Evolutionary conservation across 2,113 vertebrate species (phyloP).

Genomic region (Oncorhynchus nerka): DNA sequence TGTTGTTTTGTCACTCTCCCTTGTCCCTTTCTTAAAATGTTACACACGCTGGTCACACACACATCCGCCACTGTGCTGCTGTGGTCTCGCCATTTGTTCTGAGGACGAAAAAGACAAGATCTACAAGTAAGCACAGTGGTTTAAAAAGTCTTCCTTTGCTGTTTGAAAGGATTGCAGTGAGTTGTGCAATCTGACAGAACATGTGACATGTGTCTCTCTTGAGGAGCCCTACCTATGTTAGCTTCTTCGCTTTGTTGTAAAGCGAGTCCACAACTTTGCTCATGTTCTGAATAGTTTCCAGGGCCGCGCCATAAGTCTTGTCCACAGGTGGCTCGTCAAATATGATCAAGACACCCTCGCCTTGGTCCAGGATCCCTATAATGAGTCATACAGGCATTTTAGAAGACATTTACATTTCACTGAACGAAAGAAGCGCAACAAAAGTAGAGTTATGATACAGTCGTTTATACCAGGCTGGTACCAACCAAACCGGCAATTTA

Average conservation of each 20-base stretch:
- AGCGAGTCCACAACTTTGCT: conserved; percentile 99
- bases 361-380: conserved; percentile 96
- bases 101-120: conserved; percentile 46
- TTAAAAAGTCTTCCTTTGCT: background rate
- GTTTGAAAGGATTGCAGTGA: background rate
- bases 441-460: no score
- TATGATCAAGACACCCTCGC: conserved; percentile 96
- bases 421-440: no score
- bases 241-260: conserved; percentile 99
- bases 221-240: conserved; percentile 89
- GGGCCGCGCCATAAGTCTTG: conserved; percentile 96
- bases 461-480: background rate
- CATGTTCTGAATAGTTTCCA: conserved; percentile 99
- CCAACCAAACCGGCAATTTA: conserved; percentile 51
- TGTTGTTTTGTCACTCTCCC: conserved; percentile 52
- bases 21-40: conserved; percentile 77
- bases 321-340: conserved; percentile 98
- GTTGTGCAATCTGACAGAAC: background rate
- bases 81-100: conserved; percentile 79
- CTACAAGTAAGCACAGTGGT: background rate
- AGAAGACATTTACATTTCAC: background rate
- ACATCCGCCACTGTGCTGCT: conserved; percentile 84
- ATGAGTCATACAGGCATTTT: background rate
- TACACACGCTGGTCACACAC: conserved; percentile 94
- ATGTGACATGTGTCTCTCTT: background rate